These are phyloP conservation scores for Drosophila quadrilineata DNA, from an alignment of 1,140 invertebrate genomes.

Conservation along the genomic window DNA sequence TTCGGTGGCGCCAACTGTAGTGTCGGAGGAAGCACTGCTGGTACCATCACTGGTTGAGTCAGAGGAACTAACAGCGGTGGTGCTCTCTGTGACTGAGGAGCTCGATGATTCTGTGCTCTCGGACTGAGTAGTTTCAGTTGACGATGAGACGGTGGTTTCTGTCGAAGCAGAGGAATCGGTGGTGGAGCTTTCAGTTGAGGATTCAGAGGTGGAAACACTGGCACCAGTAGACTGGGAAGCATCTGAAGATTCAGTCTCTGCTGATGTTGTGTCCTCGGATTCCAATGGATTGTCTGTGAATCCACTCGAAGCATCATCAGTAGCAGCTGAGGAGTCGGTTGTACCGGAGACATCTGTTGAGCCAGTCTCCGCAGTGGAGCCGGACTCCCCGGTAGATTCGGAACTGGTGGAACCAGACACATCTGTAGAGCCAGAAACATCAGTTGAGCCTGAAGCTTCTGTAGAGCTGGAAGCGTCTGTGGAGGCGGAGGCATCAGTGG, in stretches of 20 bases:
- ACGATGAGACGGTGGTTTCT: conserved; percentile 30
- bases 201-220: conserved; percentile 18
- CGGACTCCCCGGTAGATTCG: conserved; percentile 29
- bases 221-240: conserved; percentile 7
- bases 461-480: conserved; percentile 32
- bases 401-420: conserved; percentile 18
- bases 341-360: conserved; percentile 27
- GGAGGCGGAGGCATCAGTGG: conserved; percentile 22
- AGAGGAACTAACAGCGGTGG: conserved; percentile 27
- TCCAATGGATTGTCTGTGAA: no score
- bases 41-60: conserved; percentile 22
- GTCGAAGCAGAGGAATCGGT: conserved; percentile 43
- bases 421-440: conserved; percentile 21
- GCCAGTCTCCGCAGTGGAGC: conserved; percentile 8
- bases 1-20: background rate
- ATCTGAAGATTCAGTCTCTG: conserved; percentile 47
- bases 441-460: conserved; percentile 30
- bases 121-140: conserved; percentile 33
- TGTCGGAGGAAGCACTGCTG: conserved; percentile 1
- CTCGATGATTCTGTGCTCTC: conserved; percentile 44
- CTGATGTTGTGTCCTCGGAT: conserved; percentile 41
- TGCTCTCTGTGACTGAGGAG: conserved; percentile 32
- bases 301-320: no score
- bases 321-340: conserved; percentile 17
- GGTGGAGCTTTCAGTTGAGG: conserved; percentile 33